Evolutionary conservation across 2,797 vertebrate species (phyloP), one percentile per base, ranked within the genome.

Genomic region (Silurus lanzhouensis): DNA sequence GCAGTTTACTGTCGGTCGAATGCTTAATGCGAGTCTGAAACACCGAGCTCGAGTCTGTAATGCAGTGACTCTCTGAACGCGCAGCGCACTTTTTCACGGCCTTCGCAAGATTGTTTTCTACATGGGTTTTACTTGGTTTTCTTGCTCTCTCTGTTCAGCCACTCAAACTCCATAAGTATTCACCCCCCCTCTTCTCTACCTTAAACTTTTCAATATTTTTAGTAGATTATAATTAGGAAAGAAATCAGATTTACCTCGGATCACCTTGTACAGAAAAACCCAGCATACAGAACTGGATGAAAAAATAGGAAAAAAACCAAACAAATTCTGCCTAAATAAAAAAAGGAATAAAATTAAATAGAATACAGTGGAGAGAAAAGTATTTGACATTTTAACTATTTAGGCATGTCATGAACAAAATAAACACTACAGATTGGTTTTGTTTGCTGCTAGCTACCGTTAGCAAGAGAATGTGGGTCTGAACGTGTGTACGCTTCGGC

Each of bases 21-120:
- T 90, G 91, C 94, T 95, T 94, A 94, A 94, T 92, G 93, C 92
- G 93, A 92, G 90, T 91, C 83, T 88, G 90, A 92, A 90, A 90
- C 90, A 89, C 90, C 85, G 90, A 88, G 91, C 89, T 91, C 80
- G 91, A 88, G 87, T 89, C 91, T 83, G 87, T 92, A 89, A 91
- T 91, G 90, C 87, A 90, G 84, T 72, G 74, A 63, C 76, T 67
- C n/a, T 78, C n/a, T 78, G 57, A 87, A 84, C n/a, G 63, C 48
- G 67, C 71, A 58, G 66, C 64, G 66, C 64, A 44, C 74, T 89
- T 75, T 83, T 83, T 82, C 88, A 81, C 72, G 63, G 20, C 75
- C 86, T 79, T 87, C 83, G 81, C 25, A 60, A 77, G 55, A 77
- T 15, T 48, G 2, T 48, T 46, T 48, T 72, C 44, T 46, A 17